phyloP scores from a whole-genome alignment of 2,888 invertebrate genomes.

The Stratiomys singularior region DNA sequence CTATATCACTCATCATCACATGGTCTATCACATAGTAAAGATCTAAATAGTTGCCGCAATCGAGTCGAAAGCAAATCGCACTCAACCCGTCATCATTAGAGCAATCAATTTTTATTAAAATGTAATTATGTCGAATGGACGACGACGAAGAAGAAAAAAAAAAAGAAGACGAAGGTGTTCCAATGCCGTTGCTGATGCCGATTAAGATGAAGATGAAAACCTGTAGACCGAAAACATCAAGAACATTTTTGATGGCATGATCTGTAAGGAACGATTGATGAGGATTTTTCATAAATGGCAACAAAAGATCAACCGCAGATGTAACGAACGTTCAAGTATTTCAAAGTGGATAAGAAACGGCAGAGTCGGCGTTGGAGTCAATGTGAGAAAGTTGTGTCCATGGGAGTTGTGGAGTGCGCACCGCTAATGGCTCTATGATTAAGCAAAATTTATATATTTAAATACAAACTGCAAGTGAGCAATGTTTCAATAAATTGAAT shows the following conservation, averaged over 20 bases:
- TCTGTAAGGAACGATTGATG: constrained; percentile 4
- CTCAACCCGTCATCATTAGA: constrained; percentile 46
- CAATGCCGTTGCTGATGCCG: not conserved
- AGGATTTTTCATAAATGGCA: not conserved
- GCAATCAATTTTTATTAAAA: constrained; percentile 53
- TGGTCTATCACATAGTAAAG: constrained; percentile 22
- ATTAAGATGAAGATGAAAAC: not conserved
- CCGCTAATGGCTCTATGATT: no score
- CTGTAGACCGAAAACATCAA: not conserved
- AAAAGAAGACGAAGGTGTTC: not conserved
- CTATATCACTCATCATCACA: constrained; percentile 25
- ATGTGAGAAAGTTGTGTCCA: no score
- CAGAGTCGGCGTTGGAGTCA: no score
- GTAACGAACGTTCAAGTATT: no score
- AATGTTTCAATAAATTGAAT: no score
- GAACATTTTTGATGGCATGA: constrained; percentile 2
- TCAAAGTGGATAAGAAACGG: no score
- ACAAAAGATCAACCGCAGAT: no score
- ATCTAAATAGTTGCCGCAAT: constrained; percentile 41
- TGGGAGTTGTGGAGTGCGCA: no score
- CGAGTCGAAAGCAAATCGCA: constrained; percentile 26
- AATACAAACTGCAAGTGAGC: no score
- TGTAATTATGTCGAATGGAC: constrained; percentile 50
- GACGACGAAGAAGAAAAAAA: not conserved
- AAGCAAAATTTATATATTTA: no score